Conservation (phyloP, 2,888 invertebrate species). For the Apamea crenata region DNA sequence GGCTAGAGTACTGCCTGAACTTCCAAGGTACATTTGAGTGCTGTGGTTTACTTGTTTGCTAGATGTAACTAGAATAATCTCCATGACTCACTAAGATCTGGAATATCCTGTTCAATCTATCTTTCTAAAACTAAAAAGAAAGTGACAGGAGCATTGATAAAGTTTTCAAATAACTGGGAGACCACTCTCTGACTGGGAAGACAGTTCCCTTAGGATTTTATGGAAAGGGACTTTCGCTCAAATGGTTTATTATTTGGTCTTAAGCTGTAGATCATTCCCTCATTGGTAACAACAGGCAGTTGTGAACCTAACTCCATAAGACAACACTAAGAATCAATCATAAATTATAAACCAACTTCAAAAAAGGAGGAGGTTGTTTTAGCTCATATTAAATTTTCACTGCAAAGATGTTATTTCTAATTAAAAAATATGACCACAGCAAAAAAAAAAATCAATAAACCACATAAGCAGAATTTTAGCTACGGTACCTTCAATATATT, state of each 20-base stretch:
- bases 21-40: background rate
- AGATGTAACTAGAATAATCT: background rate
- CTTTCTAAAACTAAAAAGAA: background rate
- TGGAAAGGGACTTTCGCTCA: no score
- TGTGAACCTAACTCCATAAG: background rate
- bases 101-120: background rate
- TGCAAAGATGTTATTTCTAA: background rate
- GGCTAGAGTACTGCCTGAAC: background rate
- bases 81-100: background rate
- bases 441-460: background rate
- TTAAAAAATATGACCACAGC: background rate
- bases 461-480: background rate
- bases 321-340: background rate
- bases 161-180: background rate
- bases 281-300: background rate
- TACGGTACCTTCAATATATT: background rate
- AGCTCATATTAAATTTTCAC: background rate
- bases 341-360: background rate
- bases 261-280: no score
- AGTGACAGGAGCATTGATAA: background rate
- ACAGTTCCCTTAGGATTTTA: background rate
- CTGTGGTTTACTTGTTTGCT: constrained; percentile 2
- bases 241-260: background rate
- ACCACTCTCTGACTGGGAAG: background rate
- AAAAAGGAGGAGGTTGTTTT: background rate